A percentile compares a stretch with the other conserved stretches of the same genome.
Evolutionary conservation across 2,797 vertebrate genomes (phyloP).

Genomic region (Cercopithecus petaurista): DNA sequence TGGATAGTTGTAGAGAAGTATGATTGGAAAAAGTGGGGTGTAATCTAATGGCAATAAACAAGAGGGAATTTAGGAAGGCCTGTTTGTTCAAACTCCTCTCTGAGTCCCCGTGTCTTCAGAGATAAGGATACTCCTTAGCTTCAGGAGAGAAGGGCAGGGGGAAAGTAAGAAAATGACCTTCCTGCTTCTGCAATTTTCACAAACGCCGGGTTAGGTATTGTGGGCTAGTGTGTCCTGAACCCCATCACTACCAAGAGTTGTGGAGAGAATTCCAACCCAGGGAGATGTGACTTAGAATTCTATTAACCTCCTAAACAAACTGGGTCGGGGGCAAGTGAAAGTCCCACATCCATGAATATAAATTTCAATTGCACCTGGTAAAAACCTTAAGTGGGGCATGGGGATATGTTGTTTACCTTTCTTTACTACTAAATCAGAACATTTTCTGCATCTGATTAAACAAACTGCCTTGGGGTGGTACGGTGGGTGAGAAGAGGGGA

Average conservation of each 20-base stretch:
- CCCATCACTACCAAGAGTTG: background rate
- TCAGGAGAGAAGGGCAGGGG: background rate
- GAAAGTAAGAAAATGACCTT: background rate
- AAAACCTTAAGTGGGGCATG: background rate
- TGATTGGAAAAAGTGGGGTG: background rate
- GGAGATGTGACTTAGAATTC: background rate
- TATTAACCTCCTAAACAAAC: background rate
- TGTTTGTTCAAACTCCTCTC: background rate
- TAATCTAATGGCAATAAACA: background rate
- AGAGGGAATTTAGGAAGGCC: background rate
- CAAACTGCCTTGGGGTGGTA: background rate
- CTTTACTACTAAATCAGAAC: background rate
- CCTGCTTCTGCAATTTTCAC: background rate
- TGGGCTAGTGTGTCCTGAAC: background rate
- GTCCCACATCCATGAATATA: background rate
- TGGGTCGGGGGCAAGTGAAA: background rate
- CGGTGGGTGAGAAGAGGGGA: no score
- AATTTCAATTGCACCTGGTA: background rate
- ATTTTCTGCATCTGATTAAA: conserved; percentile 35
- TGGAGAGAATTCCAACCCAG: background rate
- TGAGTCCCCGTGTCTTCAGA: background rate
- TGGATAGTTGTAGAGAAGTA: background rate
- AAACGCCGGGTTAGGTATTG: background rate
- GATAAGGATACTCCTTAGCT: background rate
- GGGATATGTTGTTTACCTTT: background rate